Conservation (phyloP, 92 coral and sea anemone species). For the Phenganax marumi region DNA sequence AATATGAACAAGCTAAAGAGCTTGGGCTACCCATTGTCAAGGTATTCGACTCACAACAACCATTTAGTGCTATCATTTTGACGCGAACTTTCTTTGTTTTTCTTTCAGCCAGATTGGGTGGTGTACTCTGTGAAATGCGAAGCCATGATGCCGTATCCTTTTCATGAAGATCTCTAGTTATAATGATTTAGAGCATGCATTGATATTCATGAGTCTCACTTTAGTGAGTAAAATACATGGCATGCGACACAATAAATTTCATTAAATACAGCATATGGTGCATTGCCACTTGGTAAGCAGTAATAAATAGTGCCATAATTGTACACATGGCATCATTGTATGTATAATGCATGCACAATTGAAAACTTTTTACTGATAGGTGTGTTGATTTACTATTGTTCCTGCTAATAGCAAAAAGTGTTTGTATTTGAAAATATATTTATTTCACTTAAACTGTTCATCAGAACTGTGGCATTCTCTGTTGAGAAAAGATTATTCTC, state of each 20-base stretch:
- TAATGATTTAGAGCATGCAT: background rate
- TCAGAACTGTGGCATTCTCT: conserved; percentile 55
- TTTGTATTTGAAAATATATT: background rate
- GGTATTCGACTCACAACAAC: conserved; percentile 38
- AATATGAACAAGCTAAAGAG: conserved; percentile 79
- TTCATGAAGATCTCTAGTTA: background rate
- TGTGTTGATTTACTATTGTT: background rate
- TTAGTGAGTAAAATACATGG: background rate
- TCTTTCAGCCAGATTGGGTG: conserved; percentile 87
- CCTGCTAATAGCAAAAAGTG: background rate
- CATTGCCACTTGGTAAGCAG: too few species aligned
- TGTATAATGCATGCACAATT: too few species aligned
- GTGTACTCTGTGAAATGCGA: conserved; percentile 61
- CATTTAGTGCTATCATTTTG: too few species aligned
- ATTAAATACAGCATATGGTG: too few species aligned
- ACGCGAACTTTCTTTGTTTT: background rate
- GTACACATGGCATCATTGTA: too few species aligned
- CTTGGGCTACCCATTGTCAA: conserved; percentile 71
- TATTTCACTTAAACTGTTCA: conserved; percentile 1
- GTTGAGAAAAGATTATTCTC: conserved; percentile 58
- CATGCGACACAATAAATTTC: background rate
- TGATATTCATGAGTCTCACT: background rate
- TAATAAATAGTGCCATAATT: too few species aligned
- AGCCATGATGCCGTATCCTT: conserved; percentile 92
- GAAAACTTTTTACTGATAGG: too few species aligned